Evolutionary conservation across 2,113 vertebrate species (phyloP).

Genomic region (Stomatorhinus ivindoensis): DNA sequence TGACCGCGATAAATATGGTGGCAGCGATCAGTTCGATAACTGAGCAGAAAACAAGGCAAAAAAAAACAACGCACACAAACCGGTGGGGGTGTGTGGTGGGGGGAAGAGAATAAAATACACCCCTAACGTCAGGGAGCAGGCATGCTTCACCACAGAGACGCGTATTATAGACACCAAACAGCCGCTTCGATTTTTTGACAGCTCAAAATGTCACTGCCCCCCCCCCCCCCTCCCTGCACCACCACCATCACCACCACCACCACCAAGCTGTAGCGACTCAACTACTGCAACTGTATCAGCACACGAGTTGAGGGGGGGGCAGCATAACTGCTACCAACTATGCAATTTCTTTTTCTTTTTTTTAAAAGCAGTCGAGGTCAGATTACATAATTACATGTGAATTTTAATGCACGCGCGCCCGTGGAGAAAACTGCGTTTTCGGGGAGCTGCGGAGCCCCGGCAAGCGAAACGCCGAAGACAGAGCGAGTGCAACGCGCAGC

Average conservation of each 20-base stretch:
- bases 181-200: conserved; percentile 35
- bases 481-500: not conserved
- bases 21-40: not conserved
- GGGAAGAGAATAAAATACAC: conserved; percentile 29
- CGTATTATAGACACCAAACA: conserved; percentile 37
- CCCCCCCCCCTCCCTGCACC: too few species aligned
- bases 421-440: not conserved
- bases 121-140: conserved; percentile 38
- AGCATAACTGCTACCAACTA: not conserved
- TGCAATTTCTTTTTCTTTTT: not conserved
- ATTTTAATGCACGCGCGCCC: not conserved
- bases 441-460: not conserved
- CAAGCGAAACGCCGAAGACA: not conserved
- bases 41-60: conserved; percentile 15
- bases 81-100: not conserved
- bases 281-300: conserved; percentile 4
- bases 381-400: not conserved
- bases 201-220: conserved; percentile 38
- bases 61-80: conserved; percentile 20
- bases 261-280: conserved; percentile 5
- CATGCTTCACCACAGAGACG: conserved; percentile 27
- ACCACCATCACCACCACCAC: not conserved
- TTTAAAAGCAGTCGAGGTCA: not conserved
- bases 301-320: not conserved
- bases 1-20: not conserved